Conservation (phyloP, 2,113 vertebrate species). For the Chaetodon trifascialis region DNA sequence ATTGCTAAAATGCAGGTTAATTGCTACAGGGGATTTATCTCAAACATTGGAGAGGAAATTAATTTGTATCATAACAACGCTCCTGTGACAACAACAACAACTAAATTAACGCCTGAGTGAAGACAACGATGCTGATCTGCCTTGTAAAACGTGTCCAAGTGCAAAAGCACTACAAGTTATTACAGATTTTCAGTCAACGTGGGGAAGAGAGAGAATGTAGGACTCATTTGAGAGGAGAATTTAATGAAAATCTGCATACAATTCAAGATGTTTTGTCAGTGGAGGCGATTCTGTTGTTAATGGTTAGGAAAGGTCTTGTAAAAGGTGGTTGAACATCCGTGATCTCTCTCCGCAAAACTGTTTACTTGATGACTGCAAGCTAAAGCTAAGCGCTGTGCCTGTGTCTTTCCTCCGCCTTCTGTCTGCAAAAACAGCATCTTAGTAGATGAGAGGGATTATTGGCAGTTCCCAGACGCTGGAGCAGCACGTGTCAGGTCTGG, state of each 20-base stretch:
- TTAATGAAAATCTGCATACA: background rate
- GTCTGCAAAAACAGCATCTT: constrained; percentile 63
- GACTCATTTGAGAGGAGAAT: background rate
- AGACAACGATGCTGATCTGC: constrained; percentile 31
- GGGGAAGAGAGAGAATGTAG: background rate
- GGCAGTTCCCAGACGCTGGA: constrained; percentile 75
- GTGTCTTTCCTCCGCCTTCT: constrained; percentile 8
- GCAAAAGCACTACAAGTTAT: constrained; percentile 3
- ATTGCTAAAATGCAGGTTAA: constrained; percentile 74
- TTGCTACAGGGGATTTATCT: constrained; percentile 65
- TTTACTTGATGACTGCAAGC: constrained; percentile 64
- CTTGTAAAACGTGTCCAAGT: constrained; percentile 6
- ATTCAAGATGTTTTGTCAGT: constrained; percentile 6
- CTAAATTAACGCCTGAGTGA: constrained; percentile 47
- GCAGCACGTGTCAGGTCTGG: constrained; percentile 74
- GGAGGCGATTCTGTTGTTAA: background rate
- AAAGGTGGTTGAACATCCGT: constrained; percentile 34
- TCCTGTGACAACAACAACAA: constrained; percentile 49
- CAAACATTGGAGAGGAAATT: constrained; percentile 68
- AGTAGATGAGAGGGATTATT: constrained; percentile 75
- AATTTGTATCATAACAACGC: constrained; percentile 65
- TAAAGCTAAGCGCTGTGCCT: constrained; percentile 49
- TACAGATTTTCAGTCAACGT: background rate
- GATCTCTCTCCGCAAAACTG: constrained; percentile 43
- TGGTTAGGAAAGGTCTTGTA: background rate